These are phyloP conservation scores for Pogonocherus hispidulus DNA, from an alignment of 2,888 invertebrate species.

Conservation along the genomic window DNA sequence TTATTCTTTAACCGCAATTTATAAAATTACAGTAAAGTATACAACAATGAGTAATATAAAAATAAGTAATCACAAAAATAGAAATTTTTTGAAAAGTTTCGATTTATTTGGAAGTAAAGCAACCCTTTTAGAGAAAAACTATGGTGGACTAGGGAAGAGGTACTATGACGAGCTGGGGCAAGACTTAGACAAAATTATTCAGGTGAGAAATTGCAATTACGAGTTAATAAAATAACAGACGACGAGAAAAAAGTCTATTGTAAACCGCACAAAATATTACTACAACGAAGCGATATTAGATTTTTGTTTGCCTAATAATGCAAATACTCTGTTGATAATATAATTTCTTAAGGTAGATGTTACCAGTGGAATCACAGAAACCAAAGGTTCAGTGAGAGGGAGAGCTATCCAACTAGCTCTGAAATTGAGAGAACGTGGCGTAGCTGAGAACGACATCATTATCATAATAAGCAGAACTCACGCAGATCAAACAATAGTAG, in stretches of 20 bases:
- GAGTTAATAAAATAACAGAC: neutral
- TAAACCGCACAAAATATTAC: neutral
- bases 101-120: conserved; percentile 36
- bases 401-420: conserved; percentile 59
- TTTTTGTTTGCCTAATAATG: neutral
- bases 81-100: neutral
- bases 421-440: conserved; percentile 53
- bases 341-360: conserved; percentile 58
- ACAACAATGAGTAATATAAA: neutral
- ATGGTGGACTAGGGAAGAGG: conserved; percentile 57
- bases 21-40: neutral
- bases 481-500: conserved; percentile 60
- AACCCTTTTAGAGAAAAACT: conserved; percentile 35
- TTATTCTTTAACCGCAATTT: no score
- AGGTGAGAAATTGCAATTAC: conserved; percentile 49
- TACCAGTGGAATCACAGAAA: conserved; percentile 58
- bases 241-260: neutral
- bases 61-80: neutral
- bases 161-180: conserved; percentile 53
- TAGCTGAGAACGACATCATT: conserved; percentile 58
- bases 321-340: neutral
- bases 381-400: conserved; percentile 58
- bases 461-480: conserved; percentile 59
- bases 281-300: conserved; percentile 5
- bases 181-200: conserved; percentile 58